A percentile compares a stretch with the other conserved stretches of the same genome.
Conservation (phyloP, 2,888 invertebrate genomes). For the Agrochola circellaris region DNA sequence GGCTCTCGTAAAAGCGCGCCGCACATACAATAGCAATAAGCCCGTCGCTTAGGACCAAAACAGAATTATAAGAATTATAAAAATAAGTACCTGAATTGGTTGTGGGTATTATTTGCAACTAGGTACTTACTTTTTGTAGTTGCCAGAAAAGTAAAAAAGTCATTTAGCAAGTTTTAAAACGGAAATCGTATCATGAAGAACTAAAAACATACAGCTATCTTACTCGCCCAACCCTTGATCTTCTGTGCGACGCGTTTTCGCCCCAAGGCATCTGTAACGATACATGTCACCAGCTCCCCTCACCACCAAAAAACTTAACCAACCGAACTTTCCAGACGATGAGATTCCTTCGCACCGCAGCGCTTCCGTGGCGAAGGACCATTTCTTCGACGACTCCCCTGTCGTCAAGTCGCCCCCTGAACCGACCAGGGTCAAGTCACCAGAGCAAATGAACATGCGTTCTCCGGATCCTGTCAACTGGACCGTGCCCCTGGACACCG, state of each 20-base stretch:
- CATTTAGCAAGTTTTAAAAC: background rate
- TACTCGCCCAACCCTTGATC: too few relatives aligned
- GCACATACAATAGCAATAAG: background rate
- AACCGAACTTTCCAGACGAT: constrained; percentile 76
- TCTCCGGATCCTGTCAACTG: constrained; percentile 98
- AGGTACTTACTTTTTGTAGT: background rate
- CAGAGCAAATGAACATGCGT: constrained; percentile 97
- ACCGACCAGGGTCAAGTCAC: constrained; percentile 97
- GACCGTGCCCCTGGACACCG: constrained; percentile 98
- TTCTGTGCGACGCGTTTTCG: constrained; percentile 11
- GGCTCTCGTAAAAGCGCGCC: constrained; percentile 11
- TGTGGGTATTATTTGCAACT: background rate
- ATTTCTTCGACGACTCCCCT: constrained; percentile 89
- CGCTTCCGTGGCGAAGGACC: constrained; percentile 89
- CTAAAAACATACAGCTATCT: too few relatives aligned
- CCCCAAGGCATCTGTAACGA: constrained; percentile 59
- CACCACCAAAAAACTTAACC: constrained; percentile 14
- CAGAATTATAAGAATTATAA: background rate
- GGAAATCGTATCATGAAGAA: too few relatives aligned
- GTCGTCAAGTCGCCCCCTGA: constrained; percentile 98
- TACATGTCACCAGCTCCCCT: constrained; percentile 37
- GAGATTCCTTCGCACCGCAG: constrained; percentile 88
- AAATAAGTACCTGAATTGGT: background rate
- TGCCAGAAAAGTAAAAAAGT: too few relatives aligned
- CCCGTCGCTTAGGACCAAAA: background rate